Evolutionary conservation across 2,888 invertebrate genomes (phyloP).

Genomic region (Apotomis turbidana): DNA sequence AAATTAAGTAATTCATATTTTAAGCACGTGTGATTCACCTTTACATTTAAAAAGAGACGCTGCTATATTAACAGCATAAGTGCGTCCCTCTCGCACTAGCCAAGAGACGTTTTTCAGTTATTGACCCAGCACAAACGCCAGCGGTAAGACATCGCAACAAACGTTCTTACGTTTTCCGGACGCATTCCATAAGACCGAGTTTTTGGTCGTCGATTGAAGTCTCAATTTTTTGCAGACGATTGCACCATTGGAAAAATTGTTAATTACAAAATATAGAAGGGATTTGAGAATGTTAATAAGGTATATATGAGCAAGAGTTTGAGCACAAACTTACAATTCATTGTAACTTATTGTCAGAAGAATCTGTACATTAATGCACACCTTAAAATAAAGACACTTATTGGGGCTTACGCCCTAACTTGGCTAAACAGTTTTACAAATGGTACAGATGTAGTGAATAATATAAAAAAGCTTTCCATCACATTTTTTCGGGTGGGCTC

Average conservation of each 20-base stretch:
- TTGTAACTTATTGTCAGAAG: too few relatives aligned
- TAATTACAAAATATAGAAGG: not conserved
- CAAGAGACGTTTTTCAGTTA: conserved; percentile 9
- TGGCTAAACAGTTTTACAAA: too few relatives aligned
- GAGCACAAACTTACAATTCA: not conserved
- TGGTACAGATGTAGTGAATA: too few relatives aligned
- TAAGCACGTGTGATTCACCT: not conserved
- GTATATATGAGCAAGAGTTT: conserved; percentile 21
- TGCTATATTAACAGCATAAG: not conserved
- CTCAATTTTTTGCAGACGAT: conserved; percentile 18
- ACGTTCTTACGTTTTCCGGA: conserved; percentile 23
- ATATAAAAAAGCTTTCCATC: too few relatives aligned
- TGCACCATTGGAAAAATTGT: conserved; percentile 14
- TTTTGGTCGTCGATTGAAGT: conserved; percentile 24
- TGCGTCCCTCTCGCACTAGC: not conserved
- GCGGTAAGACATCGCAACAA: conserved; percentile 33
- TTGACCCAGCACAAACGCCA: conserved; percentile 11
- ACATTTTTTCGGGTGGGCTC: too few relatives aligned
- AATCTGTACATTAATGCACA: too few relatives aligned
- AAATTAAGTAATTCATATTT: too few relatives aligned
- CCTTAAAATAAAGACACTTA: too few relatives aligned
- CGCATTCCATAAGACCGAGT: conserved; percentile 18
- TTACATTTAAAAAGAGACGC: not conserved
- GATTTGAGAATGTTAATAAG: too few relatives aligned
- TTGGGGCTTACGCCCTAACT: too few relatives aligned